Base-by-base conservation (phyloP, 2,888 invertebrate species). In the Phortica magna region DNA sequence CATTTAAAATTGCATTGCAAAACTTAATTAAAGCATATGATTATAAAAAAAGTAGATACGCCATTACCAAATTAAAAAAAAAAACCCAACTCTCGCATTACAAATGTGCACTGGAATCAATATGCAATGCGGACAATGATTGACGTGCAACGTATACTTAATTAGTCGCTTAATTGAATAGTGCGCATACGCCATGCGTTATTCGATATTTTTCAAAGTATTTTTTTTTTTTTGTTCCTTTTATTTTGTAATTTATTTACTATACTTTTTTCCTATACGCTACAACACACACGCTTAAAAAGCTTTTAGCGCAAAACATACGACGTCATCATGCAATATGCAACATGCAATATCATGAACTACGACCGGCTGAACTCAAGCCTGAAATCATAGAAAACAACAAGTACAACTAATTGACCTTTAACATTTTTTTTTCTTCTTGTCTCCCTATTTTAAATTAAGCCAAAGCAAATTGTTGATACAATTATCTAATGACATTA, bases 401-500 rank as follows among this genome's bases (percentile, higher is more conserved):
- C 48, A 48, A 9, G 48, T 48, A 48, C 10, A 61, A 71, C 70
- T 55, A 53, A 71, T 71, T 78, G 78, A 83, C 80, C 83, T 80
- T 81, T 84, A 19, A 71, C 76, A 75, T 78, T 82, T 77, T 19
- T 31, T 31, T 31, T 31, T n/a, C n/a, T n/a, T n/a, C n/a, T n/a
- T n/a, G n/a, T n/a, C 31, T 31, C 31, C 31, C 43, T 68, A 65
- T 70, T 17, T 61, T 22, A 67, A 79, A 78, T 77, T 76, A 78
- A 73, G 59, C 48, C 73, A 73, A 72, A 78, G 76, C 75, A 77
- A 79, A 76, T 77, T 70, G 79, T 48, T 61, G 78, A 81, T 78
- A 78, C 78, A 81, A 82, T 83, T 84, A 80, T 78, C 65, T 77
- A 85, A 81, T 73, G 68, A 75, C 79, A 79, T 85, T 84, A 83